Conservation (phyloP, 2,797 vertebrate species). For the Clarias platycephalus region DNA sequence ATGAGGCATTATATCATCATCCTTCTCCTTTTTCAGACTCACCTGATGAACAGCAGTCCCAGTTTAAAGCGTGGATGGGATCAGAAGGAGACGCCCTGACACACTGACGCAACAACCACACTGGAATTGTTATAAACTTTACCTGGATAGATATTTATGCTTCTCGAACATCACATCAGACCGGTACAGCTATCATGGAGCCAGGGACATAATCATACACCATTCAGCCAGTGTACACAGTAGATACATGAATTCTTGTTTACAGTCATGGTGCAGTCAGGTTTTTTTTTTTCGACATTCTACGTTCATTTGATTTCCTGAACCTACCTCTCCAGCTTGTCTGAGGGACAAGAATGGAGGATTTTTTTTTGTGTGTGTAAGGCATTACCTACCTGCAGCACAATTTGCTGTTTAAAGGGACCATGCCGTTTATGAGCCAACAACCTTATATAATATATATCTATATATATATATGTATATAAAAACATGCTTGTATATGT, state of each 20-base stretch:
- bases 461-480: neutral
- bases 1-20: neutral
- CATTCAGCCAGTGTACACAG: conserved; percentile 37
- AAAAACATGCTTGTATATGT: conserved; percentile 39
- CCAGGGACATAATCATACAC: conserved; percentile 30
- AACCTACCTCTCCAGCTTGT: conserved; percentile 18
- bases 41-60: conserved; percentile 24
- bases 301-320: neutral
- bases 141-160: conserved; percentile 18
- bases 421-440: conserved; percentile 39
- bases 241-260: conserved; percentile 46
- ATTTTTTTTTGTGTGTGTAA: conserved; percentile 16
- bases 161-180: conserved; percentile 33
- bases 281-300: conserved; percentile 2
- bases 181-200: neutral
- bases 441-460: neutral
- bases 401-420: conserved; percentile 6
- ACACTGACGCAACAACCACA: conserved; percentile 18
- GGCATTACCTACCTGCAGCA: conserved; percentile 26
- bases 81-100: conserved; percentile 30
- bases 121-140: conserved; percentile 2
- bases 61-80: conserved; percentile 15
- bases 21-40: conserved; percentile 7
- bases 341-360: conserved; percentile 13
- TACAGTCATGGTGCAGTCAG: conserved; percentile 46